Conservation (phyloP, 2,888 invertebrate genomes). For the Psylliodes chrysocephalus region DNA sequence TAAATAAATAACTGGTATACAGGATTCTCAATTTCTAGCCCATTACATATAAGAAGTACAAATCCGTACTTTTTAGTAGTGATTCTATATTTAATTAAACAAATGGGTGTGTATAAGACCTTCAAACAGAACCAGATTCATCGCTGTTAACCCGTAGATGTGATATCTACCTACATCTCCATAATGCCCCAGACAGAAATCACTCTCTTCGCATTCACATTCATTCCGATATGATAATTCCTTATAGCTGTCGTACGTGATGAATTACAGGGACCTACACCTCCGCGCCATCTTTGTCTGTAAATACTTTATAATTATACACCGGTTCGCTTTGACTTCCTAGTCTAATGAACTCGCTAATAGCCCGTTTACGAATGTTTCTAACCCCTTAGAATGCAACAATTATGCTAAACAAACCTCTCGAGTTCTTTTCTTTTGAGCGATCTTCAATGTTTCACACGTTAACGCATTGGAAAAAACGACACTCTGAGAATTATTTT, state of each 20-base stretch:
- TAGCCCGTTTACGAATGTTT: conserved; percentile 50
- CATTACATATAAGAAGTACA: too few relatives aligned
- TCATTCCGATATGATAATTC: conserved; percentile 63
- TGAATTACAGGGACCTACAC: conserved; percentile 63
- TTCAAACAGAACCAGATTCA: not conserved
- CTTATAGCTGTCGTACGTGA: conserved; percentile 63
- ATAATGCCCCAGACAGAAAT: conserved; percentile 12
- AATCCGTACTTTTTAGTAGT: too few relatives aligned
- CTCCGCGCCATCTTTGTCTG: conserved; percentile 59
- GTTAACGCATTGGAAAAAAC: not conserved
- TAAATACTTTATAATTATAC: conserved; percentile 66
- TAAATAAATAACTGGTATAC: too few relatives aligned
- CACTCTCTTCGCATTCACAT: conserved; percentile 39
- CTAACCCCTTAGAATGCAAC: conserved; percentile 8
- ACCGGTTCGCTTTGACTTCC: conserved; percentile 63
- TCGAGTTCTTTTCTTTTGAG: not conserved
- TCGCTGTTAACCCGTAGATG: not conserved
- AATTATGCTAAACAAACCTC: conserved; percentile 5
- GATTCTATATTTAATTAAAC: too few relatives aligned
- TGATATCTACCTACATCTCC: conserved; percentile 12
- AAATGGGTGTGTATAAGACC: too few relatives aligned
- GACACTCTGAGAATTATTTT: not conserved
- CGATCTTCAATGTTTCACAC: conserved; percentile 1
- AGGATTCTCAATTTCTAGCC: too few relatives aligned
- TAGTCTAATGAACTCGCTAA: conserved; percentile 62